Percentiles rank a stretch among this genome's conserved stretches.
These are phyloP conservation scores for Notoglanidium macrostoma DNA, from an alignment of 2,797 vertebrate genomes.

Conservation along the genomic window DNA sequence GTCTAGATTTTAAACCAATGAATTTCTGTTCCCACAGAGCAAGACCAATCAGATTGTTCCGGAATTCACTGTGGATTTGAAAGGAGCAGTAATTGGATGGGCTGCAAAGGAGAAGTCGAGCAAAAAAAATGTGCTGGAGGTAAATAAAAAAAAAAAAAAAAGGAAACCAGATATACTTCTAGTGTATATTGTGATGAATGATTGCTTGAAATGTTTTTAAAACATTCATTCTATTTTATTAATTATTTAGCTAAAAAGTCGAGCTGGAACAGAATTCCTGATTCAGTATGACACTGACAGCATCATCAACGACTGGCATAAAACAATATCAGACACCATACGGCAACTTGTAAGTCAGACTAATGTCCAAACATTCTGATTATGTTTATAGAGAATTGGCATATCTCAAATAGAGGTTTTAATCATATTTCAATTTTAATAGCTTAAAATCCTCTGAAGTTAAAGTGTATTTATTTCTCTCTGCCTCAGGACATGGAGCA, in stretches of 20 bases:
- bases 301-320: slow-evolving; percentile 88
- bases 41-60: slow-evolving; percentile 86
- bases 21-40: slow-evolving; percentile 66
- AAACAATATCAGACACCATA: slow-evolving; percentile 84
- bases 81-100: slow-evolving; percentile 82
- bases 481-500: slow-evolving; percentile 52
- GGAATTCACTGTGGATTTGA: slow-evolving; percentile 84
- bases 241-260: slow-evolving; percentile 81
- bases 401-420: background rate
- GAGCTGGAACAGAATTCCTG: slow-evolving; percentile 84
- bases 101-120: slow-evolving; percentile 91
- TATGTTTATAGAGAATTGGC: background rate
- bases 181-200: background rate
- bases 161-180: background rate
- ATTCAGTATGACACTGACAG: slow-evolving; percentile 92
- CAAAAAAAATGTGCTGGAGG: slow-evolving; percentile 95
- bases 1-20: background rate
- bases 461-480: background rate
- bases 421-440: background rate
- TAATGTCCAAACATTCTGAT: background rate
- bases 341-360: slow-evolving; percentile 74
- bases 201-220: background rate
- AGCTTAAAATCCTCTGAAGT: background rate
- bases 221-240: background rate
- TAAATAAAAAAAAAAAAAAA: slow-evolving; percentile 60